Evolutionary conservation across 2,113 vertebrate species (phyloP).

Genomic region (Alaudala cheleensis): DNA sequence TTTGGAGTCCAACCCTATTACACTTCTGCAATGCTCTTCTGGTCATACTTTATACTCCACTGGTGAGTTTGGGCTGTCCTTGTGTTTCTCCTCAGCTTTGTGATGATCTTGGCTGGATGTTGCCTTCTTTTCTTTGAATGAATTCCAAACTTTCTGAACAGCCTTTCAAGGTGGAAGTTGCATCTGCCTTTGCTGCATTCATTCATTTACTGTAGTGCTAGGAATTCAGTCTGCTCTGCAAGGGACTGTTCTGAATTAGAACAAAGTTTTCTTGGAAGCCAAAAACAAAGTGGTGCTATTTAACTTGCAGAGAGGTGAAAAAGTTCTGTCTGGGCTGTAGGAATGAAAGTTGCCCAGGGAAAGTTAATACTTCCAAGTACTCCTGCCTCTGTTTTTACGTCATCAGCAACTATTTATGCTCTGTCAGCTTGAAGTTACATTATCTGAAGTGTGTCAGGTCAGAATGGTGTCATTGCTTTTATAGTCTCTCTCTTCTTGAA

Average conservation of each 20-base stretch:
- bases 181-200: background rate
- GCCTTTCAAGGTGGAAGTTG: background rate
- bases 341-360: background rate
- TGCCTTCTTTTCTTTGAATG: background rate
- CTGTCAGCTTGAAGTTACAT: background rate
- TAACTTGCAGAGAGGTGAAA: background rate
- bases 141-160: background rate
- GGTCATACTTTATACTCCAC: accelerated
- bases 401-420: background rate
- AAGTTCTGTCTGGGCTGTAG: background rate
- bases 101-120: background rate
- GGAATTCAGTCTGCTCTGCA: background rate
- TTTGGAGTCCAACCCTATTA: background rate
- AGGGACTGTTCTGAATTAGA: background rate
- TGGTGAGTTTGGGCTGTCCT: background rate
- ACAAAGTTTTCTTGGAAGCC: background rate
- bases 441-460: background rate
- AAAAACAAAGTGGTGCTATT: background rate
- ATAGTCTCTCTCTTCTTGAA: background rate
- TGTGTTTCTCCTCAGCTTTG: background rate
- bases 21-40: background rate
- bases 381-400: background rate
- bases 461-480: background rate
- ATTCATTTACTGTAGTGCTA: background rate
- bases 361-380: background rate